Evolutionary conservation across 2,113 vertebrate genomes (phyloP).

Genomic region (Sminthopsis crassicaudata): DNA sequence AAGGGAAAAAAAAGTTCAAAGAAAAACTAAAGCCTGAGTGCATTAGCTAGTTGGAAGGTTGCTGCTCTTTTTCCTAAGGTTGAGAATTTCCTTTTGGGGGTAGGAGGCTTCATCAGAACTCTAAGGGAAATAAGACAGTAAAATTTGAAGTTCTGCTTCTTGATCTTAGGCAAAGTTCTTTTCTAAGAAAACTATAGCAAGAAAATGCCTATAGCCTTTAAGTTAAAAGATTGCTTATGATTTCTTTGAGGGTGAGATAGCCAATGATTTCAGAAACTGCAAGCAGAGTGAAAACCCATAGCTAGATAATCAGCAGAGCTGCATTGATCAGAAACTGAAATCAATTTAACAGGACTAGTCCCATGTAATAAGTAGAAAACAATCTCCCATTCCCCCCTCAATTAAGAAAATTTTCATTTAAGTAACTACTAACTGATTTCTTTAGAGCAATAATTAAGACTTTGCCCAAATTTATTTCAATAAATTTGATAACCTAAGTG

Average conservation of each 20-base stretch:
- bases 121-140: background rate
- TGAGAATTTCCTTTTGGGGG: background rate
- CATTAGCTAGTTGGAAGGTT: background rate
- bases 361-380: background rate
- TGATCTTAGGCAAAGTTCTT: background rate
- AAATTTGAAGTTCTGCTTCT: background rate
- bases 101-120: background rate
- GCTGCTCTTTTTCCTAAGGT: background rate
- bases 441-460: no score
- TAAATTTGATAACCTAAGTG: no score
- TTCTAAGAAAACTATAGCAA: background rate
- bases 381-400: background rate
- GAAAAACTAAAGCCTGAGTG: background rate
- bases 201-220: background rate
- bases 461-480: no score
- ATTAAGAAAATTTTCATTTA: background rate
- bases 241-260: background rate
- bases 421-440: background rate
- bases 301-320: background rate
- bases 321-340: background rate
- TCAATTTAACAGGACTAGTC: fast-evolving
- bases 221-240: background rate
- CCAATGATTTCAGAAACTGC: background rate
- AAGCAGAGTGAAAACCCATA: background rate
- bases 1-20: background rate